These are phyloP conservation scores for Harpagoxenus sublaevis DNA, from an alignment of 2,888 invertebrate genomes.

Conservation along the genomic window DNA sequence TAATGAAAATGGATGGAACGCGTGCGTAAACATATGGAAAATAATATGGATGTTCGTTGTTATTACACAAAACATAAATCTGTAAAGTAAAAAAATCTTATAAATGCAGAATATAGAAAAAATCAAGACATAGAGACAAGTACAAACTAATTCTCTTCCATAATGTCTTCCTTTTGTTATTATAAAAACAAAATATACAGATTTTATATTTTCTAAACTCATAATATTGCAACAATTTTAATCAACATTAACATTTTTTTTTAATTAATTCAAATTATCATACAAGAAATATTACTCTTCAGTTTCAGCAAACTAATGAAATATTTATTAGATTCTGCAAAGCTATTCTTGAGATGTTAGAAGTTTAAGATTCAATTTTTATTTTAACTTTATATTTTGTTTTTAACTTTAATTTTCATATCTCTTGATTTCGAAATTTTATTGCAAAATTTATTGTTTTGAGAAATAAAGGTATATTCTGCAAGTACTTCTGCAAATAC, in stretches of 20 bases:
- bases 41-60: not conserved
- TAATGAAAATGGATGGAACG: constrained; percentile 20
- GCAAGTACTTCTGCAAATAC: not conserved
- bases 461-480: not conserved
- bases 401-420: constrained; percentile 3
- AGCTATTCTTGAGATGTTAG: not conserved
- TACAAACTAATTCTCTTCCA: not conserved
- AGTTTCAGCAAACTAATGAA: not conserved
- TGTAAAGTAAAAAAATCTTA: not conserved
- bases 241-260: not conserved
- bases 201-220: not conserved
- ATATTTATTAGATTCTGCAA: not conserved
- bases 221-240: not conserved
- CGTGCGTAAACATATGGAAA: not conserved
- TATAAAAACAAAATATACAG: not conserved
- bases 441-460: not conserved
- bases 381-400: not conserved
- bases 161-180: not conserved
- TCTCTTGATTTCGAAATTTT: not conserved
- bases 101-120: not conserved
- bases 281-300: not conserved
- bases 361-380: not conserved
- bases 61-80: not conserved
- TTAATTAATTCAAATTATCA: not conserved
- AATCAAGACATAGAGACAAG: not conserved